Percentiles rank a stretch among this genome's conserved stretches.
Evolutionary conservation across 2,888 invertebrate species (phyloP).

Genomic region (Melolontha melolontha): DNA sequence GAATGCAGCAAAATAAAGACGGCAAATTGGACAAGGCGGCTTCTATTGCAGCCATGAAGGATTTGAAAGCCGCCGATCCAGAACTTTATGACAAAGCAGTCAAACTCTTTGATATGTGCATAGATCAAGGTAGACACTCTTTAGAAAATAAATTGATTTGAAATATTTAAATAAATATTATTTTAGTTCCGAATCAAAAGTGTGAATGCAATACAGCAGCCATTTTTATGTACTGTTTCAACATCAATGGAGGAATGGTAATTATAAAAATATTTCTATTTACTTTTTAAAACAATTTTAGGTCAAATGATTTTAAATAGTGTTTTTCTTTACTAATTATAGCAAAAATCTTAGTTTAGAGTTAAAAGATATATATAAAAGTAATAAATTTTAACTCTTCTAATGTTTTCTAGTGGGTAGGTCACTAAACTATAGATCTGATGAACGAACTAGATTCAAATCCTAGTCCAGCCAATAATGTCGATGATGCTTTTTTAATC

Average conservation of each 20-base stretch:
- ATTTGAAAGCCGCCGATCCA: constrained; percentile 44
- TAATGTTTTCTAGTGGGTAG: too few relatives aligned
- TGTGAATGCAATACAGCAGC: constrained; percentile 43
- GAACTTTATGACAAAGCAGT: constrained; percentile 46
- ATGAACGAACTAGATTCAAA: too few relatives aligned
- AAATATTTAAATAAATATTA: constrained; percentile 9
- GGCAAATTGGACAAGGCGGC: constrained; percentile 46
- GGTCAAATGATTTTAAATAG: too few relatives aligned
- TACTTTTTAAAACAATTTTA: too few relatives aligned
- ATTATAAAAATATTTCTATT: too few relatives aligned
- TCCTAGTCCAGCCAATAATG: too few relatives aligned
- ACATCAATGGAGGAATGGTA: constrained; percentile 32
- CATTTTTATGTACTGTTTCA: constrained; percentile 40
- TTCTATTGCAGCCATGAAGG: constrained; percentile 35
- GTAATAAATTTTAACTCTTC: too few relatives aligned
- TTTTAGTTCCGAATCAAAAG: constrained; percentile 40
- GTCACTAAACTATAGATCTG: too few relatives aligned
- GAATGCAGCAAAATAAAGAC: constrained; percentile 47
- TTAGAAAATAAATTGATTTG: not conserved
- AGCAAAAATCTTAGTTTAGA: too few relatives aligned
- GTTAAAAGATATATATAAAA: too few relatives aligned
- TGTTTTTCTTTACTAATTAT: too few relatives aligned
- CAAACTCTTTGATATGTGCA: constrained; percentile 44
- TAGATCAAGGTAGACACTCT: constrained; percentile 45
- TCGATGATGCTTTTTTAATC: too few relatives aligned